Conservation (phyloP, 2,888 invertebrate genomes). For the Dicyrtoma fusca region DNA sequence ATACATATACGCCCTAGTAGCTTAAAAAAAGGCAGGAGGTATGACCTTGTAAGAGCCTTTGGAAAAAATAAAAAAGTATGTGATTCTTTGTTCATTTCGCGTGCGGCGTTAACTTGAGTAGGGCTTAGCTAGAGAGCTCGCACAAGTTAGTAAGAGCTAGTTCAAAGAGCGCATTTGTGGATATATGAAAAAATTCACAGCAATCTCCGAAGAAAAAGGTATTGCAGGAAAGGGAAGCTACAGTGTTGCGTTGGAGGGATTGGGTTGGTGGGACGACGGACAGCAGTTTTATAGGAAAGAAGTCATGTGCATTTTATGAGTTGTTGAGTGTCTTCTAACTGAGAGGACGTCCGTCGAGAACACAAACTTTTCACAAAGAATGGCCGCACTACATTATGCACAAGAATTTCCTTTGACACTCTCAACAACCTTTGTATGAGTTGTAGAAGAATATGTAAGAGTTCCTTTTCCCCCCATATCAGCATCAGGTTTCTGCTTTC, state of each 20-base stretch:
- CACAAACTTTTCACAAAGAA: conserved; percentile 32
- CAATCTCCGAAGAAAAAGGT: no score
- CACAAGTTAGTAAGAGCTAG: not conserved
- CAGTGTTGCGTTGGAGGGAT: not conserved
- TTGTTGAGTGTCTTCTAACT: conserved; percentile 30
- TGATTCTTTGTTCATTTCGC: no score
- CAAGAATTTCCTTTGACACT: conserved; percentile 19
- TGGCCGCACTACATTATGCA: conserved; percentile 32
- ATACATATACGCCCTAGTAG: no score
- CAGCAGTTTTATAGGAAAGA: not conserved
- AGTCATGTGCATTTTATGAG: conserved; percentile 37
- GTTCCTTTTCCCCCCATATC: not conserved
- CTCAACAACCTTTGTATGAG: conserved; percentile 27
- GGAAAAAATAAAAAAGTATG: no score
- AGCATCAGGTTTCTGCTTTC: not conserved
- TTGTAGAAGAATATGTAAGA: conserved; percentile 5
- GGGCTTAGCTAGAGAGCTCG: conserved; percentile 3
- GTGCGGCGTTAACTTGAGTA: not conserved
- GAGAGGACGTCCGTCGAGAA: conserved; percentile 30
- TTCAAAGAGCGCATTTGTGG: not conserved
- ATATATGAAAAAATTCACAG: no score
- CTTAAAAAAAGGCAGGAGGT: no score
- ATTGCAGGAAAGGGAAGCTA: no score
- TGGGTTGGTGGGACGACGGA: not conserved
- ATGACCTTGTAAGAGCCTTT: no score